Evolutionary conservation across 2,888 invertebrate species (phyloP).

Genomic region (Heliconius cydno): DNA sequence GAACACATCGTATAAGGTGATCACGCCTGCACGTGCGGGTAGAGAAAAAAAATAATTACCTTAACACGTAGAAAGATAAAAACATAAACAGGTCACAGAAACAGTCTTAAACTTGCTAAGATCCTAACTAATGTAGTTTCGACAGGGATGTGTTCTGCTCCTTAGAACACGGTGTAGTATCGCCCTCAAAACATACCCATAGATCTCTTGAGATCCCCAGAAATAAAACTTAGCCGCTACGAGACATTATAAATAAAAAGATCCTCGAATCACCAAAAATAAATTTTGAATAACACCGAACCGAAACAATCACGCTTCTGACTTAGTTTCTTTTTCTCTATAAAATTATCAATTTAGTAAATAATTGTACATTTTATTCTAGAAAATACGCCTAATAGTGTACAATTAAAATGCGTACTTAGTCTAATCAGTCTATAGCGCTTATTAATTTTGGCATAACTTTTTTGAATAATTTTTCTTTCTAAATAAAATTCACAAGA

Average conservation of each 20-base stretch:
- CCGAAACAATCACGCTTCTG: conserved; percentile 69
- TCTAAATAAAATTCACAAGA: conserved; percentile 69
- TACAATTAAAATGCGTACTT: conserved; percentile 80
- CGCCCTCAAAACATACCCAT: conserved; percentile 63
- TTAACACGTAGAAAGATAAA: conserved; percentile 79
- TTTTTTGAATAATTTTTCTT: conserved; percentile 60
- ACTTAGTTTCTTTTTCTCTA: conserved; percentile 62
- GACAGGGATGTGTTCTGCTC: conserved; percentile 83
- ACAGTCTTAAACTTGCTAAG: conserved; percentile 84
- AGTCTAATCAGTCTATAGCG: conserved; percentile 84
- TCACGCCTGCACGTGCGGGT: conserved; percentile 56
- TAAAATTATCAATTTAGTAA: conserved; percentile 78
- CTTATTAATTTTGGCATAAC: conserved; percentile 80
- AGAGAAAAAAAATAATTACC: conserved; percentile 61
- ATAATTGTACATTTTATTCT: conserved; percentile 79
- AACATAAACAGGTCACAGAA: conserved; percentile 84
- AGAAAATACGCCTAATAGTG: conserved; percentile 82
- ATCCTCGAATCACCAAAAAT: conserved; percentile 73
- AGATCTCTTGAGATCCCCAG: conserved; percentile 42
- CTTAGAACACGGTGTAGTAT: conserved; percentile 79
- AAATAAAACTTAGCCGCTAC: conserved; percentile 66
- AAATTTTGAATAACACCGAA: conserved; percentile 68
- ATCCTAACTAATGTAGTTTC: conserved; percentile 80
- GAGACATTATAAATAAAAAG: conserved; percentile 61
- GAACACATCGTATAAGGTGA: conserved; percentile 80